Conservation (phyloP, 23 tunicate species). For the Aplidium turbinatum region DNA sequence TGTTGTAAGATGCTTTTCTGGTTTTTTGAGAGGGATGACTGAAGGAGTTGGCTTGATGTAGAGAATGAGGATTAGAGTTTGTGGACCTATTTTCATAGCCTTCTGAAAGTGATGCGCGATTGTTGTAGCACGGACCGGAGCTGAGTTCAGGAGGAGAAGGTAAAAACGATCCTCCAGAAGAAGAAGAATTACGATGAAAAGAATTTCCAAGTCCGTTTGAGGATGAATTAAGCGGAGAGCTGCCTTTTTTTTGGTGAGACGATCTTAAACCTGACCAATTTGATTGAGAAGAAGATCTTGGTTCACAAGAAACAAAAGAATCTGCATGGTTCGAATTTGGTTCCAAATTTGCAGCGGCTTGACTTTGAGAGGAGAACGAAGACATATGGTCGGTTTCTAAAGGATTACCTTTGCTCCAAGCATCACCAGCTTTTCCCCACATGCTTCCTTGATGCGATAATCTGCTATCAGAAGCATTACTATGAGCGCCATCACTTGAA, state of each 20-base stretch:
- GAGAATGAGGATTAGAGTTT: too few relatives aligned
- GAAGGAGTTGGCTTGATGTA: constrained; percentile 1
- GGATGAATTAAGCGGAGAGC: background rate
- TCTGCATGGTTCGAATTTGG: constrained; percentile 22
- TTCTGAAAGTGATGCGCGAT: too few relatives aligned
- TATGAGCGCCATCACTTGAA: constrained; percentile 54
- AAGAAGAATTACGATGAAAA: constrained; percentile 14
- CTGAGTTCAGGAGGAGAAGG: too few relatives aligned
- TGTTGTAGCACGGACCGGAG: too few relatives aligned
- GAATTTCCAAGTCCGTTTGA: background rate
- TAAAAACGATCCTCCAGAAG: constrained; percentile 39
- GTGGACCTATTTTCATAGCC: too few relatives aligned
- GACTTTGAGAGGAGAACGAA: constrained; percentile 35
- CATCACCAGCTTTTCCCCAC: constrained; percentile 62
- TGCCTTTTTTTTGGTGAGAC: background rate
- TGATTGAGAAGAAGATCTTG: constrained; percentile 12
- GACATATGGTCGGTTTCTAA: constrained; percentile 21
- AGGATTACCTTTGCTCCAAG: constrained; percentile 39
- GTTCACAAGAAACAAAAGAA: constrained; percentile 4
- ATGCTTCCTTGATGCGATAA: constrained; percentile 34
- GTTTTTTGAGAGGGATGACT: background rate
- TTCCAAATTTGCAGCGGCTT: constrained; percentile 11
- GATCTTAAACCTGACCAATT: too few relatives aligned
- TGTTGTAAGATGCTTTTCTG: constrained; percentile 27
- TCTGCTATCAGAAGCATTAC: constrained; percentile 54